These are phyloP conservation scores for Cyrtonyx montezumae DNA, from an alignment of 2,113 vertebrate species.

Conservation along the genomic window DNA sequence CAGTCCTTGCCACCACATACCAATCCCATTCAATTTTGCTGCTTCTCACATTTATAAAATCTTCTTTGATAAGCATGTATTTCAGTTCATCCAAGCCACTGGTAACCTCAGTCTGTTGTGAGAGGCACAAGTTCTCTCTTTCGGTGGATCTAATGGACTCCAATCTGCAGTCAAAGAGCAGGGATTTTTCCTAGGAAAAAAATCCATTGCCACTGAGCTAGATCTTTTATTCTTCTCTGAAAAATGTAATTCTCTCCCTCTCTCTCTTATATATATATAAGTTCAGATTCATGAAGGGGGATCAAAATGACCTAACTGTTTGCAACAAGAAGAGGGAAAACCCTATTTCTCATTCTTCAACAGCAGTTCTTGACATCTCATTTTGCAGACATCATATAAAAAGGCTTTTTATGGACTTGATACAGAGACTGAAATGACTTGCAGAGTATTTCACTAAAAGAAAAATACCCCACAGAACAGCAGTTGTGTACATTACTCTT, in stretches of 20 bases:
- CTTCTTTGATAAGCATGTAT: neutral
- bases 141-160: neutral
- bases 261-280: no score
- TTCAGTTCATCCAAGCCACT: conserved; percentile 24
- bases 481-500: neutral
- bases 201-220: neutral
- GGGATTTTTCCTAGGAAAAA: neutral
- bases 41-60: neutral
- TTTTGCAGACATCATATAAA: neutral
- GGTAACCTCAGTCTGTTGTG: neutral
- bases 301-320: conserved; percentile 14
- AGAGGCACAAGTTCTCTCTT: neutral
- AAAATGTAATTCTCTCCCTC: conserved; percentile 18
- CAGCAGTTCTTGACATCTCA: conserved; percentile 2
- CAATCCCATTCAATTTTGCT: neutral
- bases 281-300: neutral
- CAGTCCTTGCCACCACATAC: neutral
- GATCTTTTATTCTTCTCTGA: conserved; percentile 38
- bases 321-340: neutral
- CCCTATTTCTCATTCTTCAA: neutral
- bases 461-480: neutral
- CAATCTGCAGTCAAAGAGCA: neutral
- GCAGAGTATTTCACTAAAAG: neutral
- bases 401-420: neutral
- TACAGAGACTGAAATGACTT: neutral